These are phyloP conservation scores for Drosophila cracens DNA, from an alignment of 2,888 invertebrate species.

Conservation along the genomic window DNA sequence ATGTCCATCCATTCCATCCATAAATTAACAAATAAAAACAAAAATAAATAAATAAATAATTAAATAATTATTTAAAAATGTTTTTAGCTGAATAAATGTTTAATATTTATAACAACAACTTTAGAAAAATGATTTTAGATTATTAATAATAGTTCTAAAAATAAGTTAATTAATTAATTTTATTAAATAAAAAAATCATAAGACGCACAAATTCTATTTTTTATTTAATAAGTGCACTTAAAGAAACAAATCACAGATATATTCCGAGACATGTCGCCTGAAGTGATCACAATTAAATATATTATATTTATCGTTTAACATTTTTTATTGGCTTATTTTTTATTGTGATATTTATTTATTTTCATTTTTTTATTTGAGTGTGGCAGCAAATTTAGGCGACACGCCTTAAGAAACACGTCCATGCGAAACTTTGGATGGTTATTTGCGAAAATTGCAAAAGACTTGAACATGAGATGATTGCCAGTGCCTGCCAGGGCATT, in stretches of 20 bases:
- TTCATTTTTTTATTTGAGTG: neutral
- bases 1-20: neutral
- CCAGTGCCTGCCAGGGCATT: slow-evolving; percentile 13
- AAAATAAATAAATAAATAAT: no score
- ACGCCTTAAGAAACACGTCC: neutral
- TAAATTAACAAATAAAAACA: neutral
- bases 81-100: neutral
- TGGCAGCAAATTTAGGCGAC: neutral
- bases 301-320: neutral
- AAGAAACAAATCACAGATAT: neutral
- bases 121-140: neutral
- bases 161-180: neutral
- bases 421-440: no score
- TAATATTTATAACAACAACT: neutral
- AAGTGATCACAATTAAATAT: neutral
- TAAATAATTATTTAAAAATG: no score
- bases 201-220: neutral
- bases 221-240: neutral
- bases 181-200: neutral
- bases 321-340: neutral
- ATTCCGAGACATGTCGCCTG: neutral
- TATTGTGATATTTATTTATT: neutral
- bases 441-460: neutral
- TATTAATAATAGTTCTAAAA: neutral
- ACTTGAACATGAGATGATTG: neutral